These are phyloP conservation scores for Fundulus diaphanus DNA, from an alignment of 2,797 vertebrate genomes.

Conservation along the genomic window DNA sequence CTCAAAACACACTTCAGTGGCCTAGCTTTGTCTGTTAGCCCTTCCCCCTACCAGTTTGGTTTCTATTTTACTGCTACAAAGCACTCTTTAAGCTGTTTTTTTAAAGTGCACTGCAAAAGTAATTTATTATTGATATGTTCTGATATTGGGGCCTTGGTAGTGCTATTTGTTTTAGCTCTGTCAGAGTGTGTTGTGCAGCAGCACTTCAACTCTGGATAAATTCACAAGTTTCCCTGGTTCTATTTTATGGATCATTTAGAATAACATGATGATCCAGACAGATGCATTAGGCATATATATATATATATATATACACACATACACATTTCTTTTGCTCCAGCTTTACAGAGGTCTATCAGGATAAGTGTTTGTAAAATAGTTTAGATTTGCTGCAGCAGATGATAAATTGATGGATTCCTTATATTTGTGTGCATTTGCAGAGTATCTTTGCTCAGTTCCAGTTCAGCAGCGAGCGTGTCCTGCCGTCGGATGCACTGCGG, in stretches of 20 bases:
- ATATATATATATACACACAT: too few relatives aligned
- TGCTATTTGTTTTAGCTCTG: conserved; percentile 40
- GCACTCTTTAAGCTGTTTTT: conserved; percentile 53
- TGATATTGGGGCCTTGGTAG: conserved; percentile 58
- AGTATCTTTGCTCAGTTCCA: conserved; percentile 98
- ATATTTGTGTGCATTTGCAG: conserved; percentile 73
- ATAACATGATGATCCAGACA: conserved; percentile 13
- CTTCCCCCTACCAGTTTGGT: conserved; percentile 39
- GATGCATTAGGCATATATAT: too few relatives aligned
- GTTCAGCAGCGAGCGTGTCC: conserved; percentile 95
- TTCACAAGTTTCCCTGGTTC: conserved; percentile 31
- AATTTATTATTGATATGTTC: conserved; percentile 73
- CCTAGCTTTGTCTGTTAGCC: conserved; percentile 42
- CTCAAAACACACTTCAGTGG: conserved; percentile 65
- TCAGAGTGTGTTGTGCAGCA: conserved; percentile 37
- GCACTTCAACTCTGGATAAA: conserved; percentile 48
- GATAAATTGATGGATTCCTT: conserved; percentile 34
- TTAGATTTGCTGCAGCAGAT: conserved; percentile 15
- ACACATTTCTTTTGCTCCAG: not conserved
- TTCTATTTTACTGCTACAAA: conserved; percentile 62
- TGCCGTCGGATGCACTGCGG: conserved; percentile 94
- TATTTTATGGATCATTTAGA: conserved; percentile 61
- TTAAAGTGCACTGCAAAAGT: conserved; percentile 64
- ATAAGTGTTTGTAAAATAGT: conserved; percentile 10
- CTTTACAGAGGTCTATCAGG: conserved; percentile 13